phyloP scores from a whole-genome alignment of 2,888 invertebrate genomes.

The Apamea monoglypha region DNA sequence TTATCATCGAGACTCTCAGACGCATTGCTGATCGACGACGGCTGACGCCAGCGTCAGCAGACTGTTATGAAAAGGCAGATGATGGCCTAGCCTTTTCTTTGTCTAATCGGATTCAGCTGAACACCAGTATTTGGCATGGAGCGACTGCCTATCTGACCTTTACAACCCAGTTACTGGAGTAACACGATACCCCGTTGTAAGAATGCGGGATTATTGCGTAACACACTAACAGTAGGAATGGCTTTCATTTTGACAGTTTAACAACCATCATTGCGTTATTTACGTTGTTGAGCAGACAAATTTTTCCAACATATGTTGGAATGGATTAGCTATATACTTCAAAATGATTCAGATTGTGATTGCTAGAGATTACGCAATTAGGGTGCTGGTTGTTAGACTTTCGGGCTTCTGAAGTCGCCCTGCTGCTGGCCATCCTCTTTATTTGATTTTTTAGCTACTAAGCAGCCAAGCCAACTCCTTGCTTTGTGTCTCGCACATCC shows the following conservation, averaged over 20 bases:
- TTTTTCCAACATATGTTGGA: not conserved
- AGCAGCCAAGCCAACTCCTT: not conserved
- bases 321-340: not conserved
- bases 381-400: not conserved
- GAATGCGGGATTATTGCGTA: not conserved
- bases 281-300: not conserved
- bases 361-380: not conserved
- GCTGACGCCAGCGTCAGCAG: not conserved
- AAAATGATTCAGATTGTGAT: not conserved
- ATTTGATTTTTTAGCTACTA: not conserved
- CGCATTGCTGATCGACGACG: not conserved
- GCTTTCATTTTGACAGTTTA: not conserved
- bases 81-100: too few species aligned
- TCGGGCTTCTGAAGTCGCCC: not conserved
- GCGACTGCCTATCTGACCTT: not conserved
- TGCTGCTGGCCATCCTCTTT: not conserved
- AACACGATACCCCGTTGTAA: not conserved
- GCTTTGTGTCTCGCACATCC: not conserved
- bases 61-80: not conserved
- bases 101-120: too few species aligned
- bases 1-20: not conserved
- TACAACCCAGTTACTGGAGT: not conserved
- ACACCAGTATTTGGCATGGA: not conserved
- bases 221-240: too few species aligned
- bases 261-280: not conserved